Conservation (phyloP, 2,888 invertebrate species). For the Lissonota sp. region DNA sequence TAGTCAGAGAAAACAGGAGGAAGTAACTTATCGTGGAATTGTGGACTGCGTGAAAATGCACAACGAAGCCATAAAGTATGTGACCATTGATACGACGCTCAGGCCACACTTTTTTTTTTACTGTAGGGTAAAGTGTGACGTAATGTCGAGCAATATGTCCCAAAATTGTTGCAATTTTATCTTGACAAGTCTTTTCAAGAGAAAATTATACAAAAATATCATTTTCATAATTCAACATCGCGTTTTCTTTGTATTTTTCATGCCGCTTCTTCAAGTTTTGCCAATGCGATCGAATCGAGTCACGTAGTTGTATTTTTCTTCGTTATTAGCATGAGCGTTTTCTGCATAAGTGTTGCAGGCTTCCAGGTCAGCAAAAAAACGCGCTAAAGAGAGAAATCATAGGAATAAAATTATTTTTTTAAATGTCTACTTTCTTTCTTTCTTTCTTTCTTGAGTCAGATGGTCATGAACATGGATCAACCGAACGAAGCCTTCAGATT, state of each 20-base stretch:
- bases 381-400: not conserved
- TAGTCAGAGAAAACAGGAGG: constrained; percentile 7
- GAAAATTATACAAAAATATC: not conserved
- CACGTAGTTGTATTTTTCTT: constrained; percentile 43
- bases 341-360: constrained; percentile 58
- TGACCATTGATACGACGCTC: no score
- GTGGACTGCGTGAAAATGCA: constrained; percentile 61
- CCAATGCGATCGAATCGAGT: constrained; percentile 51
- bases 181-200: not conserved
- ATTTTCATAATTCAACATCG: not conserved
- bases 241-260: constrained; percentile 4
- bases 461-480: constrained; percentile 50
- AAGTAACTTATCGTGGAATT: constrained; percentile 33
- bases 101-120: not conserved
- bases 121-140: no score
- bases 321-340: constrained; percentile 48
- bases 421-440: not conserved
- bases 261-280: constrained; percentile 38
- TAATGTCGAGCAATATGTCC: no score
- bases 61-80: constrained; percentile 58
- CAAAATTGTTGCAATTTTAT: no score
- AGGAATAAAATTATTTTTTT: not conserved
- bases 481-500: constrained; percentile 55
- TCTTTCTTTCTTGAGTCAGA: constrained; percentile 21
- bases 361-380: constrained; percentile 39